A percentile compares a stretch with the other conserved stretches of the same genome.
Conservation (phyloP, 2,888 invertebrate species). For the Cheiracanthium punctorium region DNA sequence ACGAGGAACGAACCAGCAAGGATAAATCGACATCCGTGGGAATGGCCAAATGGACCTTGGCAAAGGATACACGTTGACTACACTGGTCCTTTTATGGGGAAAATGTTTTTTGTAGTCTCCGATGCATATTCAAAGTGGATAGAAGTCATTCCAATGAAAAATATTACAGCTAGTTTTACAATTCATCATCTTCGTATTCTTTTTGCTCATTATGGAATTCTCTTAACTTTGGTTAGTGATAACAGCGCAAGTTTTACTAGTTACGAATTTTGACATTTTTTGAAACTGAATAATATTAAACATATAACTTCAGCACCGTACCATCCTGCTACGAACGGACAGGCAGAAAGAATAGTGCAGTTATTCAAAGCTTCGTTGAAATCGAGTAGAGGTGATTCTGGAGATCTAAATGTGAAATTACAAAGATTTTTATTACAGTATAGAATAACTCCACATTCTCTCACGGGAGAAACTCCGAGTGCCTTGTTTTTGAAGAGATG, state of each 20-base stretch:
- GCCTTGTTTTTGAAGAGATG: constrained; percentile 48
- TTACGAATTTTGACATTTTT: constrained; percentile 38
- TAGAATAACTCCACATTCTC: constrained; percentile 49
- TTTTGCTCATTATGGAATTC: constrained; percentile 50
- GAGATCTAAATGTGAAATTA: constrained; percentile 52
- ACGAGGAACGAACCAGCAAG: constrained; percentile 38
- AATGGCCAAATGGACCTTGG: constrained; percentile 40
- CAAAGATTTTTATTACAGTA: constrained; percentile 50
- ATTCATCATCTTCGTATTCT: constrained; percentile 30
- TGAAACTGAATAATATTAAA: constrained; percentile 70
- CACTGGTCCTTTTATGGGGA: constrained; percentile 36
- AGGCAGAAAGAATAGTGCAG: constrained; percentile 72
- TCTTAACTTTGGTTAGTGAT: constrained; percentile 45
- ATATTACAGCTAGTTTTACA: constrained; percentile 24
- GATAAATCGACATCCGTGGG: constrained; percentile 40
- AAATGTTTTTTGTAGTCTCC: too few species aligned
- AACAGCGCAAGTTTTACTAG: too few species aligned
- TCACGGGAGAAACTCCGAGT: constrained; percentile 47
- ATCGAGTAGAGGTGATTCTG: constrained; percentile 48
- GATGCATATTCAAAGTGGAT: too few species aligned
- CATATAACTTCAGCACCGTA: constrained; percentile 70
- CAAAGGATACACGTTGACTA: constrained; percentile 41
- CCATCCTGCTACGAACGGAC: constrained; percentile 72
- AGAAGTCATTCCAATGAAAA: too few species aligned
- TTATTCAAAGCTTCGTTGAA: constrained; percentile 50